A percentile compares a stretch with the other conserved stretches of the same genome.
Conservation (phyloP, 2,113 vertebrate species). For the Cacatua alba region DNA sequence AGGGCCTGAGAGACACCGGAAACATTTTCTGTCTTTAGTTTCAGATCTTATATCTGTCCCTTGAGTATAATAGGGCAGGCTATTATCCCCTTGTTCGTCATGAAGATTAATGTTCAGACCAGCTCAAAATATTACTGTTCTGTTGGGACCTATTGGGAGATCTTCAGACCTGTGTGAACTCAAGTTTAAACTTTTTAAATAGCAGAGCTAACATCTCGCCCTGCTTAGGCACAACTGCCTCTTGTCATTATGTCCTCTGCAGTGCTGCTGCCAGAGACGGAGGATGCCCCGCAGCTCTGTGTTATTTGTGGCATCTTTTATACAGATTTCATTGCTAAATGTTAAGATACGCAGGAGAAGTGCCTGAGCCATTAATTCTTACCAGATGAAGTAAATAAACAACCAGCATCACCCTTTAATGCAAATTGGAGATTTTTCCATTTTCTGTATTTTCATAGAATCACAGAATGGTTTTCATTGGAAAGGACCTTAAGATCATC, state of each 20-base stretch:
- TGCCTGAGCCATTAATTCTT: neutral
- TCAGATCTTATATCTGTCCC: constrained; percentile 38
- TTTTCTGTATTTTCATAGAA: neutral
- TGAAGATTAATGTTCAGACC: constrained; percentile 58
- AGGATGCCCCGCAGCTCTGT: neutral
- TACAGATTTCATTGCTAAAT: neutral
- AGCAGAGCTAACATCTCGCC: neutral
- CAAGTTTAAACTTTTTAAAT: constrained; percentile 25
- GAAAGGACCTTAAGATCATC: neutral
- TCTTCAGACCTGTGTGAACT: constrained; percentile 43
- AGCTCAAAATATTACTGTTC: constrained; percentile 53
- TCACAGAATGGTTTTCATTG: neutral
- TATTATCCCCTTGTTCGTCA: constrained; percentile 52
- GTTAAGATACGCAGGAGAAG: neutral
- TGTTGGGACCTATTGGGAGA: neutral
- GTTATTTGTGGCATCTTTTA: rapidly evolving
- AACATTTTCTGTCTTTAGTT: neutral
- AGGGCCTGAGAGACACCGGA: neutral
- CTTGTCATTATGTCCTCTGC: neutral
- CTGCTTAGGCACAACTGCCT: neutral
- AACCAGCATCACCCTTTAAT: neutral
- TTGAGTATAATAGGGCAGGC: constrained; percentile 23
- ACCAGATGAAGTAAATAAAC: neutral
- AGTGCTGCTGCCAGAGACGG: neutral
- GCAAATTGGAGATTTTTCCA: neutral